Conservation (phyloP, 2,797 vertebrate species). For the Ibycter americanus region DNA sequence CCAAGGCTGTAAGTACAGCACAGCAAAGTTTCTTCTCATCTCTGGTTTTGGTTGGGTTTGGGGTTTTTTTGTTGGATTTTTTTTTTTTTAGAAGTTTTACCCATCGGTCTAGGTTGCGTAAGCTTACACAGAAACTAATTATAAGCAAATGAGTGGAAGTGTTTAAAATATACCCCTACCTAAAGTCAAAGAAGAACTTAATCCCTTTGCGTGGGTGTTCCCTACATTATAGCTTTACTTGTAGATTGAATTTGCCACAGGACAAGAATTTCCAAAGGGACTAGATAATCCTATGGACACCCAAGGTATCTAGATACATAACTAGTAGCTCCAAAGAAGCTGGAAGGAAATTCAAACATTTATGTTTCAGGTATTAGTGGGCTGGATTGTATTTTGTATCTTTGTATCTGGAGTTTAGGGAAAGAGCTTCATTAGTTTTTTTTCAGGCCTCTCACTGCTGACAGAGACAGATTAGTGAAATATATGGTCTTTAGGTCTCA, state of each 20-base stretch:
- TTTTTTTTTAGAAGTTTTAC: neutral
- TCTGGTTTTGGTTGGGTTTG: neutral
- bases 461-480: constrained; percentile 17
- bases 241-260: neutral
- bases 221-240: neutral
- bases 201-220: neutral
- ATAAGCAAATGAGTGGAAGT: neutral
- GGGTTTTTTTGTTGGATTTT: too few species aligned
- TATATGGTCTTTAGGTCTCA: neutral
- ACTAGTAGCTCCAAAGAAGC: neutral
- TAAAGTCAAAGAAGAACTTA: neutral
- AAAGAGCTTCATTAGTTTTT: neutral
- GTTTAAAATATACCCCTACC: neutral
- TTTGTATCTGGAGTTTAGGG: neutral
- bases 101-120: neutral
- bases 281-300: neutral
- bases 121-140: neutral
- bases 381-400: neutral
- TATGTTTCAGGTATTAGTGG: neutral
- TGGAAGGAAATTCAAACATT: neutral
- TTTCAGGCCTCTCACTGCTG: neutral
- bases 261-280: neutral
- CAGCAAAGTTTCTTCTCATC: neutral
- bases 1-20: neutral
- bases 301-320: neutral